These are phyloP conservation scores for Danio choprae DNA, from an alignment of 2,797 vertebrate species.

Conservation along the genomic window DNA sequence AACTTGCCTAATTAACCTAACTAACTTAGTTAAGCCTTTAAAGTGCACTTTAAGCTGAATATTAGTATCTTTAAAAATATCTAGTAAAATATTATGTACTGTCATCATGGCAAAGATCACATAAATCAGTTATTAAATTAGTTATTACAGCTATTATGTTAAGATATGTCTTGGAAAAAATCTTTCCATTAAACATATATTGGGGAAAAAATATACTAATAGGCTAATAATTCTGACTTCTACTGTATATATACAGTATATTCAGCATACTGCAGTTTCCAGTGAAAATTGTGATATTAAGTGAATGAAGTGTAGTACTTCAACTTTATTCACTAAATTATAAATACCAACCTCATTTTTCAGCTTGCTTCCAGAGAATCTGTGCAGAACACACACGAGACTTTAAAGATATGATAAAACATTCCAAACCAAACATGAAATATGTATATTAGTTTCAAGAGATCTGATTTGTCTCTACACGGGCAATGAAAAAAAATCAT, in stretches of 20 bases:
- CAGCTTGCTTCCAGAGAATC: slow-evolving; percentile 97
- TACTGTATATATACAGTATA: neutral
- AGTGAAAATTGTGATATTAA: neutral
- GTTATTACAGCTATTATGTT: too few relatives aligned
- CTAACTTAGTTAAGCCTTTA: too few relatives aligned
- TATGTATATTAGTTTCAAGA: neutral
- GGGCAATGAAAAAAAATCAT: neutral
- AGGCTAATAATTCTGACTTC: too few relatives aligned
- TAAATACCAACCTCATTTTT: slow-evolving; percentile 91
- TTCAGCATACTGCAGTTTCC: neutral
- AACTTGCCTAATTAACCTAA: too few relatives aligned
- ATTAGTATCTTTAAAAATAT: too few relatives aligned
- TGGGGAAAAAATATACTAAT: too few relatives aligned
- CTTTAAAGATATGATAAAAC: neutral
- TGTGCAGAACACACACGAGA: slow-evolving; percentile 71
- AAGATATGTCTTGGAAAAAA: too few relatives aligned
- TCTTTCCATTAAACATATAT: too few relatives aligned
- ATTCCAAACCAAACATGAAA: neutral
- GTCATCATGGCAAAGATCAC: too few relatives aligned
- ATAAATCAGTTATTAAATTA: too few relatives aligned
- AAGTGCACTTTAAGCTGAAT: too few relatives aligned
- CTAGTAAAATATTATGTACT: too few relatives aligned
- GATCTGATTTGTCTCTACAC: neutral
- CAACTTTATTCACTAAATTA: neutral
- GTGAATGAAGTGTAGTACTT: neutral